phyloP scores from a whole-genome alignment of 2,113 vertebrate genomes.

The Gasterosteus nipponicus region DNA sequence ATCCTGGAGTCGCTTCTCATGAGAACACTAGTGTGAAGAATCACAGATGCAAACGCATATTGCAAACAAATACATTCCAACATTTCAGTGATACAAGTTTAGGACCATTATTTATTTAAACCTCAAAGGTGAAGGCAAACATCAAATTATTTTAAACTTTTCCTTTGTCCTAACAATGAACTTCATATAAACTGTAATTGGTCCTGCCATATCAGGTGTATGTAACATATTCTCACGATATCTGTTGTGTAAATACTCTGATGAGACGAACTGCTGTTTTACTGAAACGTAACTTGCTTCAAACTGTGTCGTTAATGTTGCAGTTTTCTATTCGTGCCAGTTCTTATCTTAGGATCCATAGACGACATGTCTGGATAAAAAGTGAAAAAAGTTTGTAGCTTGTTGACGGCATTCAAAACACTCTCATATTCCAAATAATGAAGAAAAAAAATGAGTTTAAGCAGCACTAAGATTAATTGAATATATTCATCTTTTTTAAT shows the following conservation, averaged over 20 bases:
- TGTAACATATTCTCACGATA: not conserved
- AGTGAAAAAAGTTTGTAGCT: not conserved
- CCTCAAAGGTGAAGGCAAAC: not conserved
- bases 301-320: not conserved
- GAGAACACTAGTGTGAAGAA: not conserved
- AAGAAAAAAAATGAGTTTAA: not conserved
- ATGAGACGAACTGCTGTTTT: not conserved
- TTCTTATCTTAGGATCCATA: not conserved
- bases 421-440: not conserved
- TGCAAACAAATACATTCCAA: slow-evolving; percentile 14
- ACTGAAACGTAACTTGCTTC: not conserved
- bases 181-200: not conserved
- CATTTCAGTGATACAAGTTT: slow-evolving; percentile 10
- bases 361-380: not conserved
- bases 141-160: not conserved
- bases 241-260: not conserved
- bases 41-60: slow-evolving; percentile 1
- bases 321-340: not conserved
- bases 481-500: not conserved
- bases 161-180: not conserved
- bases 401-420: not conserved
- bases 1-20: not conserved
- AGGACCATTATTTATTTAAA: not conserved
- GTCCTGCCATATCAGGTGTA: not conserved
- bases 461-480: not conserved